phyloP scores from a whole-genome alignment of 2,113 vertebrate species.

The Galeopterus variegatus region DNA sequence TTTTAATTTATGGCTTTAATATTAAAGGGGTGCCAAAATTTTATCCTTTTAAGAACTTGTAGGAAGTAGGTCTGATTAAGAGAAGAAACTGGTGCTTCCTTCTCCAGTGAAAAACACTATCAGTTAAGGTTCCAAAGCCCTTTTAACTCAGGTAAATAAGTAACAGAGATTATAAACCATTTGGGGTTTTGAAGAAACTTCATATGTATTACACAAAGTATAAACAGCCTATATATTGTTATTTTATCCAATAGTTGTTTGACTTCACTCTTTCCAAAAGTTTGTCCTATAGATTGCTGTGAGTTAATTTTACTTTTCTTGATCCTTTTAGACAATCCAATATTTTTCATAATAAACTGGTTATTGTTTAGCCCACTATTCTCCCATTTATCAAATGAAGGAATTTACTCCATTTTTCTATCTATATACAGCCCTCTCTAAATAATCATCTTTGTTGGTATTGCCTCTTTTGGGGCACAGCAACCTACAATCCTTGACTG shows the following conservation, averaged over 20 bases:
- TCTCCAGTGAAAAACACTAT: not conserved
- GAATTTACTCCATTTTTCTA: not conserved
- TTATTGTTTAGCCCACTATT: constrained; percentile 53
- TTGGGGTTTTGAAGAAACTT: constrained; percentile 39
- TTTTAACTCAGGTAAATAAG: constrained; percentile 37
- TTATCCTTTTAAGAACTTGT: constrained; percentile 17
- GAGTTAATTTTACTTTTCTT: constrained; percentile 58
- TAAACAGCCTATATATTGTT: not conserved
- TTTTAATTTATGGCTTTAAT: constrained; percentile 32
- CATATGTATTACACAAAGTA: constrained; percentile 37
- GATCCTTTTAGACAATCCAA: constrained; percentile 13
- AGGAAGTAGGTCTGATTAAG: constrained; percentile 5
- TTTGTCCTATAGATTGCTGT: constrained; percentile 28
- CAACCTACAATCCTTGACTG: constrained; percentile 6
- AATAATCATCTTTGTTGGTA: constrained; percentile 19
- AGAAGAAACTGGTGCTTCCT: constrained; percentile 40
- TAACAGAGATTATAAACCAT: constrained; percentile 32
- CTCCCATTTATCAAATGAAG: not conserved
- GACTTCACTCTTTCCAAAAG: not conserved
- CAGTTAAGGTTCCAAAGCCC: not conserved
- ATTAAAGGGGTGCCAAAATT: not conserved
- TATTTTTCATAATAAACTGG: constrained; percentile 24
- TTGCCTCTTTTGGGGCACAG: not conserved
- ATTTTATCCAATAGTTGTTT: constrained; percentile 12
- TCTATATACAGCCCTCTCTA: constrained; percentile 6